Percentiles rank a stretch among this genome's conserved stretches.
Conservation (phyloP, 1,140 invertebrate genomes). For the Saxidomus purpurata region DNA sequence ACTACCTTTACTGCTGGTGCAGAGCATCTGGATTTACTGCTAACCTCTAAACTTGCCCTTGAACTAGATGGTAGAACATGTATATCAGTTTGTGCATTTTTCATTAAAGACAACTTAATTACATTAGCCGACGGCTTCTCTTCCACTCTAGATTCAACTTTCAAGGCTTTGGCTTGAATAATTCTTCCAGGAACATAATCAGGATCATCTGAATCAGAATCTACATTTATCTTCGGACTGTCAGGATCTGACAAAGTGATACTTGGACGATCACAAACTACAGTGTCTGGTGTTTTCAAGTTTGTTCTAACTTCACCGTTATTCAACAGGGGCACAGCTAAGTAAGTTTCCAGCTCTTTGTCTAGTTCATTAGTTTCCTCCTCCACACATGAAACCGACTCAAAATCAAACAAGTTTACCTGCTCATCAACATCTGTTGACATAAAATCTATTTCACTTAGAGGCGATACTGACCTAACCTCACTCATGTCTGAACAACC, state of each 20-base stretch:
- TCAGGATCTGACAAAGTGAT: neutral
- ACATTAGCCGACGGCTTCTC: conserved; percentile 17
- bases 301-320: neutral
- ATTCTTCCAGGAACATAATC: conserved; percentile 34
- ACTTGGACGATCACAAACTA: neutral
- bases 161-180: conserved; percentile 26
- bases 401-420: conserved; percentile 50
- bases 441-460: conserved; percentile 45
- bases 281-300: neutral
- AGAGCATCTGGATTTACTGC: neutral
- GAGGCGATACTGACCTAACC: conserved; percentile 66
- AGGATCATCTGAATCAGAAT: conserved; percentile 40
- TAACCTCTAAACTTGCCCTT: neutral
- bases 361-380: neutral
- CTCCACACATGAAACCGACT: neutral
- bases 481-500: conserved; percentile 74
- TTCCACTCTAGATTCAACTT: neutral
- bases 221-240: conserved; percentile 38
- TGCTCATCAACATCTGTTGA: conserved; percentile 47
- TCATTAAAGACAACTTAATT: neutral
- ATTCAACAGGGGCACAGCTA: neutral
- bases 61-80: conserved; percentile 7
- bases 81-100: neutral
- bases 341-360: neutral
- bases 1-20: conserved; percentile 73